Evolutionary conservation across 2,888 invertebrate species (phyloP).

Genomic region (Drosophila recens): DNA sequence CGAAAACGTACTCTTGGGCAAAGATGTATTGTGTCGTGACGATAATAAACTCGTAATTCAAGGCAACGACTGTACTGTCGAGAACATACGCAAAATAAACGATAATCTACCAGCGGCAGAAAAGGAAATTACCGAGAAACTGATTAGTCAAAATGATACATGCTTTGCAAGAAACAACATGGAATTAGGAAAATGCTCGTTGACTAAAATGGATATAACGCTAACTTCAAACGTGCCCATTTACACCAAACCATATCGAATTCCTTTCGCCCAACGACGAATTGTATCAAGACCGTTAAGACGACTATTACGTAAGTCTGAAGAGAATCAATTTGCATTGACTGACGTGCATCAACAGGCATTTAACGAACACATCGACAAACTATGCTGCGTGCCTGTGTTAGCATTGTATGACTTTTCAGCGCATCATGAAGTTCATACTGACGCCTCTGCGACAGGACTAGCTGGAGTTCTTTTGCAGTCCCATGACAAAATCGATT

Average conservation of each 20-base stretch:
- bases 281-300: too few species aligned
- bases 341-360: not conserved
- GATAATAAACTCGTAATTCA: not conserved
- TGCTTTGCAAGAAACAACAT: too few species aligned
- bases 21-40: constrained; percentile 3
- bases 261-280: not conserved
- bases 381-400: too few species aligned
- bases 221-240: not conserved
- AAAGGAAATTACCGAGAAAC: too few species aligned
- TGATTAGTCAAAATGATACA: too few species aligned
- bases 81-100: not conserved
- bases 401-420: too few species aligned
- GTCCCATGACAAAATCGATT: not conserved
- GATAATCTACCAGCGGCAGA: too few species aligned
- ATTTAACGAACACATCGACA: not conserved
- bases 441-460: not conserved
- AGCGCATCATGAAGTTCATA: too few species aligned
- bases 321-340: too few species aligned
- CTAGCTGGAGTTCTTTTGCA: not conserved
- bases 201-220: too few species aligned
- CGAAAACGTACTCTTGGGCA: constrained; percentile 1
- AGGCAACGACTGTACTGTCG: not conserved
- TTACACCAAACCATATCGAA: not conserved
- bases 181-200: too few species aligned
- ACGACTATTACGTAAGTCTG: too few species aligned